Base-by-base conservation (phyloP, 1,140 invertebrate genomes). In the Anastatus disparis region DNA sequence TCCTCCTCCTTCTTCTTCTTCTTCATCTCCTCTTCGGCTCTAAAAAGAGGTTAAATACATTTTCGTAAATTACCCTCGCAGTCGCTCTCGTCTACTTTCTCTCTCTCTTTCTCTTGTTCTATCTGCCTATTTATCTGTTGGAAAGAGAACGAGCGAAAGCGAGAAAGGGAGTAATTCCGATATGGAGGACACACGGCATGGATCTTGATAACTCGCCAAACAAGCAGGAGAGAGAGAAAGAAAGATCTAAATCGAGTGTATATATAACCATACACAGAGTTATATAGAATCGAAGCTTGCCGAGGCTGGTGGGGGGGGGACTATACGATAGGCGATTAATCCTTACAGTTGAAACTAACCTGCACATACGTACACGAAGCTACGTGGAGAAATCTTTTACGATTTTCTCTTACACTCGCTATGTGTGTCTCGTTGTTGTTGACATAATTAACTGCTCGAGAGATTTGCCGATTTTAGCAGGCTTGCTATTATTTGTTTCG, bases 191-290 rank as follows among this genome's bases (percentile, higher is more conserved):
- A 27, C 17, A 13, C 40, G 13, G 26, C 59, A 17, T 38, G 59
- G 59, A 62, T 62, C 59, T 62, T 62, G 59, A 62, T 62, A 62
- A 62, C 44, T 62, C 42, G 59, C 42, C 59, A 62, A 50, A 62
- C 59, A 62, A 62, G 42, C 53, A 6, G 24, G 27, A 29, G 2
- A 15, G 46, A 24, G 20, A 7, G 46, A 2, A 22, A 3, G 42
- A n/a, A n/a, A n/a, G n/a, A n/a, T n/a, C n/a, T n/a, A n/a, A n/a
- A n/a, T n/a, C n/a, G n/a, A n/a, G n/a, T n/a, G n/a, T n/a, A n/a
- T n/a, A n/a, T n/a, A n/a, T n/a, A n/a, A n/a, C n/a, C n/a, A n/a
- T n/a, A n/a, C n/a, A n/a, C n/a, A n/a, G n/a, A n/a, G n/a, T n/a
- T n/a, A n/a, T 29, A 9, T 17, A 20, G 35, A 58, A 24, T 40